Conservation (phyloP, 2,113 vertebrate genomes). For the Lathamus discolor region DNA sequence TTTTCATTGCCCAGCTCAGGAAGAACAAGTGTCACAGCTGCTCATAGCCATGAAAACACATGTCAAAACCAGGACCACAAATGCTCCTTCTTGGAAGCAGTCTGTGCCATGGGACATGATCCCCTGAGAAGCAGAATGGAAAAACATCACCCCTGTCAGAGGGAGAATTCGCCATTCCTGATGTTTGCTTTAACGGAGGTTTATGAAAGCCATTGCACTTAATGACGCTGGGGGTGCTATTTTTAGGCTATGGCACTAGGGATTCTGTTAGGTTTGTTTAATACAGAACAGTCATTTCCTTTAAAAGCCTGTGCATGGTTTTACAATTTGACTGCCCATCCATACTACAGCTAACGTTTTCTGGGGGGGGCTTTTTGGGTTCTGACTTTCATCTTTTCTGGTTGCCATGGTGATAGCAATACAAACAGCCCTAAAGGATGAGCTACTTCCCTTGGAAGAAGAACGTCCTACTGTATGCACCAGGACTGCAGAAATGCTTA, state of each 20-base stretch:
- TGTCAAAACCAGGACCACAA: neutral
- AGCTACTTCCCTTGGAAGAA: conserved; percentile 31
- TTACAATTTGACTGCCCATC: conserved; percentile 22
- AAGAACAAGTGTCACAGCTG: neutral
- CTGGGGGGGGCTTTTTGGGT: neutral
- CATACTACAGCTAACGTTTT: neutral
- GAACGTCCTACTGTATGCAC: neutral
- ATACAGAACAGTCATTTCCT: conserved; percentile 17
- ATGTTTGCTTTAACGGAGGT: neutral
- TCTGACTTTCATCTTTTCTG: conserved; percentile 45
- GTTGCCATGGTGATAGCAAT: conserved; percentile 45
- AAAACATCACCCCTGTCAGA: neutral
- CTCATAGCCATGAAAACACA: neutral
- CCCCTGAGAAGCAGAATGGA: neutral
- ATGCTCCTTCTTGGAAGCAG: neutral
- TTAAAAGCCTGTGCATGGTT: neutral
- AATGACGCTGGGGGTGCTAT: neutral
- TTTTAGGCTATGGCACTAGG: neutral
- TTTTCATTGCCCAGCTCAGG: neutral
- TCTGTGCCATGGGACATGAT: fast-evolving
- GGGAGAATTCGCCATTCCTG: neutral
- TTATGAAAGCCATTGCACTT: neutral
- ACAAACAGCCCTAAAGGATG: conserved; percentile 66
- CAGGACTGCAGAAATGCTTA: conserved; percentile 37
- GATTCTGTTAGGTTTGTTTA: neutral